Evolutionary conservation across 2,113 vertebrate species (phyloP).

Genomic region (Odontesthes bonariensis): DNA sequence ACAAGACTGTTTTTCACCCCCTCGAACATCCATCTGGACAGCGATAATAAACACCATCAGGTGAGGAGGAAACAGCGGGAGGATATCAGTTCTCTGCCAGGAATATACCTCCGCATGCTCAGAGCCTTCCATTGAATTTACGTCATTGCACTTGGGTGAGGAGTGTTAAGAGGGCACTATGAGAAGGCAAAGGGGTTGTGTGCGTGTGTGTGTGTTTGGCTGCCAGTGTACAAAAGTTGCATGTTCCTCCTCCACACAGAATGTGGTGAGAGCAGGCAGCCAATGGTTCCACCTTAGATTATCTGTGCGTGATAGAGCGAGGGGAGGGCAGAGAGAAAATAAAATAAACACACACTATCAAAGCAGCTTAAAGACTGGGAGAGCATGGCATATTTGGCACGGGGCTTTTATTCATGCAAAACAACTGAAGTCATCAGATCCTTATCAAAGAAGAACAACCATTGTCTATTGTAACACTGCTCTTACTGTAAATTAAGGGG

Average conservation of each 20-base stretch:
- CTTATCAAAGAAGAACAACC: slow-evolving; percentile 40
- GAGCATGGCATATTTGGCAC: slow-evolving; percentile 50
- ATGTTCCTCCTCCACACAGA: slow-evolving; percentile 41
- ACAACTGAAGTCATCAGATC: slow-evolving; percentile 52
- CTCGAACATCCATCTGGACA: not conserved
- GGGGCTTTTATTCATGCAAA: slow-evolving; percentile 69
- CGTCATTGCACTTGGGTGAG: not conserved
- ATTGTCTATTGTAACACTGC: slow-evolving; percentile 28
- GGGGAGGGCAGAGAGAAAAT: slow-evolving; percentile 26
- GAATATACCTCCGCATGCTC: slow-evolving; percentile 3
- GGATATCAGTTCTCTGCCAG: slow-evolving; percentile 10
- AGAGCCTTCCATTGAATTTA: slow-evolving; percentile 5
- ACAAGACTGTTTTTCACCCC: not conserved
- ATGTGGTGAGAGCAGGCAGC: slow-evolving; percentile 30
- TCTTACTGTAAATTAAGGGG: slow-evolving; percentile 38
- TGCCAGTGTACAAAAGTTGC: slow-evolving; percentile 55
- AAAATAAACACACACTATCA: slow-evolving; percentile 64
- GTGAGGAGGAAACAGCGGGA: slow-evolving; percentile 2
- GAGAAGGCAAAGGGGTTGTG: slow-evolving; percentile 14
- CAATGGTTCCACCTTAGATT: slow-evolving; percentile 64
- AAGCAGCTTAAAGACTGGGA: slow-evolving; percentile 25
- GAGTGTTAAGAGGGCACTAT: slow-evolving; percentile 35
- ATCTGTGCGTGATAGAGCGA: slow-evolving; percentile 56
- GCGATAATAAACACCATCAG: slow-evolving; percentile 16
- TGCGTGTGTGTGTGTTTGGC: slow-evolving; percentile 28